phyloP scores from a whole-genome alignment of 2,888 invertebrate species.

The Noctua comes region DNA sequence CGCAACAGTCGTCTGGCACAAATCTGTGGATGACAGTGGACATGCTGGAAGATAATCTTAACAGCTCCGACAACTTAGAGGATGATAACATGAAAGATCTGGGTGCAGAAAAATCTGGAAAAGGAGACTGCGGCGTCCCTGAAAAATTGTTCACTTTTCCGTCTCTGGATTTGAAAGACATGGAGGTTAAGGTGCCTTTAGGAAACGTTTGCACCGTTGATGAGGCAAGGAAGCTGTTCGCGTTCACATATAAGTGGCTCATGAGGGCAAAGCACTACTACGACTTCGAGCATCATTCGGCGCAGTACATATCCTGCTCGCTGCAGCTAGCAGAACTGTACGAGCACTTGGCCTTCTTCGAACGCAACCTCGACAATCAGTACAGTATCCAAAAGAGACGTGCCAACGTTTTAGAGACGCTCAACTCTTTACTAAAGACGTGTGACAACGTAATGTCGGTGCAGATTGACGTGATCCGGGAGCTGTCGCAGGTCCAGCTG shows the following conservation, averaged over 20 bases:
- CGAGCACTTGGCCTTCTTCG: slow-evolving; percentile 93
- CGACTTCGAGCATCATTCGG: slow-evolving; percentile 90
- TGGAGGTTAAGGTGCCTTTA: slow-evolving; percentile 80
- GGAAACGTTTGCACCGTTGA: slow-evolving; percentile 78
- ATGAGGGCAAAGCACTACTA: slow-evolving; percentile 90
- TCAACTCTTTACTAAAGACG: slow-evolving; percentile 89
- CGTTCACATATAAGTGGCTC: slow-evolving; percentile 91
- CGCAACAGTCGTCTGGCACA: slow-evolving; percentile 75
- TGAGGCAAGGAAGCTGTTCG: slow-evolving; percentile 89
- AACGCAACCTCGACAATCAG: slow-evolving; percentile 91
- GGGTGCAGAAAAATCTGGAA: slow-evolving; percentile 80
- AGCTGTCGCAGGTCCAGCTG: slow-evolving; percentile 91
- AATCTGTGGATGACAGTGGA: slow-evolving; percentile 85
- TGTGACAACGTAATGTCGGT: slow-evolving; percentile 88
- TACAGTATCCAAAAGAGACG: slow-evolving; percentile 91
- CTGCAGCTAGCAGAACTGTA: slow-evolving; percentile 92
- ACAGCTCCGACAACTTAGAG: slow-evolving; percentile 71
- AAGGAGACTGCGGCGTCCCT: slow-evolving; percentile 75
- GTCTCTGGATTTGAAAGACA: slow-evolving; percentile 80
- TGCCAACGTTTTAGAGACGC: slow-evolving; percentile 90
- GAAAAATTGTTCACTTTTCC: slow-evolving; percentile 81
- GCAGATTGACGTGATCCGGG: slow-evolving; percentile 90
- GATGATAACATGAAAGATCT: slow-evolving; percentile 82
- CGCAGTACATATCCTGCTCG: slow-evolving; percentile 91
- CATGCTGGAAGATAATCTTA: slow-evolving; percentile 70